Conservation (phyloP, 2,113 vertebrate species). For the Nycticebus coucang region DNA sequence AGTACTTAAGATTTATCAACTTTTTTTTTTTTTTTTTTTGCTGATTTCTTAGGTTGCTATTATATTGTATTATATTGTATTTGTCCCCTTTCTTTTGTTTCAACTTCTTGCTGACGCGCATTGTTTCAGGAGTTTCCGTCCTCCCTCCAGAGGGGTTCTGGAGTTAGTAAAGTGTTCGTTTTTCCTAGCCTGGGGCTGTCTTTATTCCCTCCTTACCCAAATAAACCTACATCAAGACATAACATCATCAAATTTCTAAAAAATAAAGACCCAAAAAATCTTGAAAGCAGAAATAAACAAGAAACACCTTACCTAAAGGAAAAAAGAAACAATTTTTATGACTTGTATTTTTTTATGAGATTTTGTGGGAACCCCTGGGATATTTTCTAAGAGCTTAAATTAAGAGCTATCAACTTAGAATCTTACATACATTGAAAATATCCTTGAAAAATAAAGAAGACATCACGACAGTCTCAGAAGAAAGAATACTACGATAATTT, state of each 20-base stretch:
- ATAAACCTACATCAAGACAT: background rate
- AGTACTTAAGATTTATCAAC: background rate
- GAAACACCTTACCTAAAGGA: background rate
- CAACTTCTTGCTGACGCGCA: background rate
- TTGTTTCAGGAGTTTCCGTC: background rate
- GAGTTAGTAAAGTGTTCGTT: background rate
- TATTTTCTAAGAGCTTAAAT: background rate
- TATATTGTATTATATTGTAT: background rate
- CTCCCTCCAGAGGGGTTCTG: background rate
- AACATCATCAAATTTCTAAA: background rate
- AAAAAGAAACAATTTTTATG: background rate
- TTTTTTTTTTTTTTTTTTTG: background rate
- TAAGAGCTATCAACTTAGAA: background rate
- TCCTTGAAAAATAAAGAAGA: background rate
- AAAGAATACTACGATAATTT: background rate
- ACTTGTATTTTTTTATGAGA: background rate
- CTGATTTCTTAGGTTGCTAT: background rate
- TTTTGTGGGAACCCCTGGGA: background rate
- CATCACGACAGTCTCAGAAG: background rate
- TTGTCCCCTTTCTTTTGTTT: background rate
- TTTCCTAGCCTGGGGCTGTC: background rate
- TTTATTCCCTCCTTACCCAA: background rate
- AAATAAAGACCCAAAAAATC: background rate
- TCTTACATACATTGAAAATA: background rate
- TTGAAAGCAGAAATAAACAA: background rate